Percentiles rank a stretch among this genome's conserved stretches.
These are phyloP conservation scores for Furcula furcula DNA, from an alignment of 2,888 invertebrate species.

Conservation along the genomic window DNA sequence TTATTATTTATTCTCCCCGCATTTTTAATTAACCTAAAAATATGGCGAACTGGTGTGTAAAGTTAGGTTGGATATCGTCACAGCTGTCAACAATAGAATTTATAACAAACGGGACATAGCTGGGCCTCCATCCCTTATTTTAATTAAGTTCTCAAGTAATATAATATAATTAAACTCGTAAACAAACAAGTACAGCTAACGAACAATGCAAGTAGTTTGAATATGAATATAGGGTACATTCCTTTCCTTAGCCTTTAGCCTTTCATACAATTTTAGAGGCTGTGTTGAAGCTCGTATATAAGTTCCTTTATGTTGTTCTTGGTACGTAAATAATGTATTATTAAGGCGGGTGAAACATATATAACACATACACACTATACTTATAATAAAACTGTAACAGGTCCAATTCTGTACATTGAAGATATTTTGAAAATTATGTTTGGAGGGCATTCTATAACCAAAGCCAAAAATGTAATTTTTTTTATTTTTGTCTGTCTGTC, in stretches of 20 bases:
- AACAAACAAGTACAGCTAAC: constrained; percentile 40
- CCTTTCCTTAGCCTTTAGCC: background rate
- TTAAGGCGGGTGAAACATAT: constrained; percentile 18
- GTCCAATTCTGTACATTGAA: no score
- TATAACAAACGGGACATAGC: constrained; percentile 37
- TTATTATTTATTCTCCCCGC: constrained; percentile 24
- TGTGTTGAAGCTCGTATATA: constrained; percentile 1
- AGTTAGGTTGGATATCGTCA: constrained; percentile 30
- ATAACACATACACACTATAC: constrained; percentile 14
- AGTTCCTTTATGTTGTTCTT: constrained; percentile 18
- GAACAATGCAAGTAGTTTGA: constrained; percentile 30
- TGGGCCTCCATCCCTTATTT: constrained; percentile 41
- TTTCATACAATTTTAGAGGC: constrained; percentile 5
- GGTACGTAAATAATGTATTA: constrained; percentile 21
- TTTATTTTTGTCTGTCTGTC: no score
- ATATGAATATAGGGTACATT: constrained; percentile 26
- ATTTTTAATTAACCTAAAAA: constrained; percentile 30
- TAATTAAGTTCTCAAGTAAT: constrained; percentile 50
- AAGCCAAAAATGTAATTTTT: no score
- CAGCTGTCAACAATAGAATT: constrained; percentile 43
- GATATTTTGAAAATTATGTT: no score
- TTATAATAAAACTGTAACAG: no score
- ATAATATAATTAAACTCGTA: constrained; percentile 44
- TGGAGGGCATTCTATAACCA: no score
- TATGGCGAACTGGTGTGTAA: constrained; percentile 7